Evolutionary conservation across 2,888 invertebrate species (phyloP), one percentile per base, ranked within the genome.

Genomic region (Belgica antarctica): DNA sequence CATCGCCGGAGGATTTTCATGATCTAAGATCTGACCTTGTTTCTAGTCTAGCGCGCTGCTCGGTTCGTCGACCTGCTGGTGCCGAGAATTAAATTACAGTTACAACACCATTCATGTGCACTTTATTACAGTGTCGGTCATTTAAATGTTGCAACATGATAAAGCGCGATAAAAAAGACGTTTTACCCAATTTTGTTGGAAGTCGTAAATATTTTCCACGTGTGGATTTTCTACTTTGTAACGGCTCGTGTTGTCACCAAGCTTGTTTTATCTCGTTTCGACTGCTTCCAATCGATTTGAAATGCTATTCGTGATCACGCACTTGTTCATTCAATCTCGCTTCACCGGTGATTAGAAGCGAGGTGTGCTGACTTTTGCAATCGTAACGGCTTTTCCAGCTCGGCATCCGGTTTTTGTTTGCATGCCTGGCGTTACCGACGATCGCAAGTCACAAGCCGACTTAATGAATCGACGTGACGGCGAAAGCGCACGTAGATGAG

Each of bases 371-470:
- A n/a, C 25, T 25, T 52, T 62, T 63, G 63, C 63, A 63, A 63
- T 63, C 17, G 41, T 63, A 63, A 63, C 63, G 63, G 63, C 36
- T 63, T 46, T 41, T 63, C 24, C 19, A 36, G 10, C 24, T 28
- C 27, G 28, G 62, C 63, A 63, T 63, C 63, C 63, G 63, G 63
- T 63, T 63, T 28, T 62, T 41, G 36, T 41, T 41, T 57, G 10
- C 25, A 7, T 41, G 41, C 41, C 15, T 41, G 41, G 15, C 15
- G 41, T n/a, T n/a, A n/a, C n/a, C 41, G 41, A 41, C 41, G 41
- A 12, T 12, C 4, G 15, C n/a, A n/a, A n/a, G 41, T 5, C 41
- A 41, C 10, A n/a, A 2, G 41, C 4, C 12, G 10, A 10, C 15
- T 41, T 15, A 41, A n/a, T n/a, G n/a, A n/a, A 2, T n/a, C 41